Evolutionary conservation across 64 coral and sea anemone species (phyloP).

Genomic region (Montipora capricornis): DNA sequence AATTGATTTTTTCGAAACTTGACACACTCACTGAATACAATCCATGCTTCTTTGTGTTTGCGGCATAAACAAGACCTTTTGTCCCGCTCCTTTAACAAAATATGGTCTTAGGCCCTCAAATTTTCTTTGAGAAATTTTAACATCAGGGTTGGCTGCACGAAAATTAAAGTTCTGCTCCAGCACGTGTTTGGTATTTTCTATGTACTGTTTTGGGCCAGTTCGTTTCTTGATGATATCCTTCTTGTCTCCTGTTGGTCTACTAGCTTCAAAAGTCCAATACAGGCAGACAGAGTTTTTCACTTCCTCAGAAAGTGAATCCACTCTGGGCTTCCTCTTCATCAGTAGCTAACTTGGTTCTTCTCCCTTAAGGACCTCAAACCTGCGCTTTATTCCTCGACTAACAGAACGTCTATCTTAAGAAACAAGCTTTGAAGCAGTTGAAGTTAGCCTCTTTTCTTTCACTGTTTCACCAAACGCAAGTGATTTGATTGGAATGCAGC

Average conservation of each 20-base stretch:
- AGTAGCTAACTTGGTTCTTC: neutral
- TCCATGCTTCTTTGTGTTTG: constrained; percentile 14
- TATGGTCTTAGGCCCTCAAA: neutral
- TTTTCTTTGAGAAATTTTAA: constrained; percentile 19
- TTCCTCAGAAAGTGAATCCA: constrained; percentile 30
- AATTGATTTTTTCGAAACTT: constrained; percentile 24
- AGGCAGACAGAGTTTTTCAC: neutral
- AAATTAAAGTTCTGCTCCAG: constrained; percentile 29
- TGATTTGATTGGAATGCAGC: constrained; percentile 59
- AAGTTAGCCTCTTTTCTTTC: no score
- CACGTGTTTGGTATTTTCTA: constrained; percentile 34
- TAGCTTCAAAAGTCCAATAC: constrained; percentile 20
- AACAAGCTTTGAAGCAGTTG: no score
- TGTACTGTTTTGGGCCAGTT: constrained; percentile 24
- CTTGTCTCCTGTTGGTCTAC: constrained; percentile 63
- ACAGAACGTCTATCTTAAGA: no score
- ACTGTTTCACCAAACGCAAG: constrained; percentile 22
- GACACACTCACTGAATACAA: constrained; percentile 28
- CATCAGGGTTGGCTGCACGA: neutral
- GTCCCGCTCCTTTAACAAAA: constrained; percentile 52
- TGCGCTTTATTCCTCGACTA: no score
- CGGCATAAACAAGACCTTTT: constrained; percentile 13
- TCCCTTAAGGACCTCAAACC: neutral
- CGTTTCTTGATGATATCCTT: constrained; percentile 43
- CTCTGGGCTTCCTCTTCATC: neutral